Evolutionary conservation across 2,888 invertebrate species (phyloP).

Genomic region (Hyppa rectilinea): DNA sequence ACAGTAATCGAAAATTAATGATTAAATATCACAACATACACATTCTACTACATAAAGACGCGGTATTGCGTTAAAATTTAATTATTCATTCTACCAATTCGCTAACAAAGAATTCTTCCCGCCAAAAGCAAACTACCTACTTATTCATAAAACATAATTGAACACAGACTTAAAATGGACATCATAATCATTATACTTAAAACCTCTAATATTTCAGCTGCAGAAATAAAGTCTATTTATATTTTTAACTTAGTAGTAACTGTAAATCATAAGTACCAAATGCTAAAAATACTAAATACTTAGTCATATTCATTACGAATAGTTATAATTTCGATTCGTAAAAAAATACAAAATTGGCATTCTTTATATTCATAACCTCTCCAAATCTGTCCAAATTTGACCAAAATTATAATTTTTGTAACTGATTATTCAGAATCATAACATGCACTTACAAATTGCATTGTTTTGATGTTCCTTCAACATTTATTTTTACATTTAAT

Average conservation of each 20-base stretch:
- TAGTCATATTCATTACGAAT: conserved; percentile 63
- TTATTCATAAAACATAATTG: conserved; percentile 61
- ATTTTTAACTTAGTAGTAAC: conserved; percentile 39
- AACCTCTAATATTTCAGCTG: conserved; percentile 53
- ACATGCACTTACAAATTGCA: conserved; percentile 38
- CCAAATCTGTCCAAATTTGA: conserved; percentile 56
- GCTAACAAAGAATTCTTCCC: conserved; percentile 37
- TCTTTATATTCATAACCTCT: conserved; percentile 62
- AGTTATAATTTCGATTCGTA: conserved; percentile 71
- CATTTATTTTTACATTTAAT: conserved; percentile 50
- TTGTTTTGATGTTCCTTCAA: conserved; percentile 29
- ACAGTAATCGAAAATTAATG: conserved; percentile 50
- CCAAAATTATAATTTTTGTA: conserved; percentile 39
- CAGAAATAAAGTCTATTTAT: conserved; percentile 34
- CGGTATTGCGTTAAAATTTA: conserved; percentile 24
- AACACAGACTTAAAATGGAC: conserved; percentile 68
- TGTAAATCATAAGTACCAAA: conserved; percentile 54
- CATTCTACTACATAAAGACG: conserved; percentile 54
- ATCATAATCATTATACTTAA: conserved; percentile 31
- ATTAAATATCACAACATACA: conserved; percentile 78
- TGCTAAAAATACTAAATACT: conserved; percentile 48
- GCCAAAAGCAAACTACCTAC: conserved; percentile 46
- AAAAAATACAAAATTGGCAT: conserved; percentile 80
- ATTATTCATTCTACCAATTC: conserved; percentile 35
- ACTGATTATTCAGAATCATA: conserved; percentile 38